Conservation (phyloP, 2,797 vertebrate genomes). For the Sebastes matsubarae region DNA sequence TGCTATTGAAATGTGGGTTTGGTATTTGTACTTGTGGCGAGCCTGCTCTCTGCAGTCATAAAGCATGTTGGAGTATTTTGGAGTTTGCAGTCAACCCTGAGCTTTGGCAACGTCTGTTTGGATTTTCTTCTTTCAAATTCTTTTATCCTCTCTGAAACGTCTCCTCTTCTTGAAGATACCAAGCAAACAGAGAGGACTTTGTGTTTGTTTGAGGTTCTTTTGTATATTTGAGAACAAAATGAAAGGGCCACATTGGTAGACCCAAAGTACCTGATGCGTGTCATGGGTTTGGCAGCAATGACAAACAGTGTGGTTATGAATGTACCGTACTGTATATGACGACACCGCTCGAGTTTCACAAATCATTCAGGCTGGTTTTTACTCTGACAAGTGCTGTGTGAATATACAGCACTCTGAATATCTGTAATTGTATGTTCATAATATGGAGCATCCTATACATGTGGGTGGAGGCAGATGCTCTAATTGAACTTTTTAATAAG, state of each 20-base stretch:
- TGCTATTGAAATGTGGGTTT: slow-evolving; percentile 55
- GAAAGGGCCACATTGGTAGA: slow-evolving; percentile 33
- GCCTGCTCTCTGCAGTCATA: slow-evolving; percentile 14
- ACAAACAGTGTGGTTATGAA: slow-evolving; percentile 44
- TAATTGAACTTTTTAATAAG: neutral
- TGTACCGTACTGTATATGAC: slow-evolving; percentile 13
- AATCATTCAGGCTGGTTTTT: slow-evolving; percentile 12
- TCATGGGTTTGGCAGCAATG: slow-evolving; percentile 42
- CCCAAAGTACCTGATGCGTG: slow-evolving; percentile 30
- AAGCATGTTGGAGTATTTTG: slow-evolving; percentile 37
- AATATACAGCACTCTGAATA: neutral
- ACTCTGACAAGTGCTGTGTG: slow-evolving; percentile 1
- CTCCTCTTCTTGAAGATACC: slow-evolving; percentile 3
- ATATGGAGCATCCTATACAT: neutral
- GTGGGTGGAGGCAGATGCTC: neutral
- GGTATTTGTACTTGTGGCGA: slow-evolving; percentile 50
- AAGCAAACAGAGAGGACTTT: slow-evolving; percentile 22
- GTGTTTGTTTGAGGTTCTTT: slow-evolving; percentile 53
- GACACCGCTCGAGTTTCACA: slow-evolving; percentile 25
- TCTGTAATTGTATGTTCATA: neutral
- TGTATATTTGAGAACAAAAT: slow-evolving; percentile 44
- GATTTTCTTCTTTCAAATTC: neutral
- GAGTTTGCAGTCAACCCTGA: slow-evolving; percentile 21
- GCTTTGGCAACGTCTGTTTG: neutral
- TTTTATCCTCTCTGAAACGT: slow-evolving; percentile 26